Evolutionary conservation across 2,113 vertebrate genomes (phyloP), one percentile per base, ranked within the genome.

Genomic region (Cyanoliseus patagonus): DNA sequence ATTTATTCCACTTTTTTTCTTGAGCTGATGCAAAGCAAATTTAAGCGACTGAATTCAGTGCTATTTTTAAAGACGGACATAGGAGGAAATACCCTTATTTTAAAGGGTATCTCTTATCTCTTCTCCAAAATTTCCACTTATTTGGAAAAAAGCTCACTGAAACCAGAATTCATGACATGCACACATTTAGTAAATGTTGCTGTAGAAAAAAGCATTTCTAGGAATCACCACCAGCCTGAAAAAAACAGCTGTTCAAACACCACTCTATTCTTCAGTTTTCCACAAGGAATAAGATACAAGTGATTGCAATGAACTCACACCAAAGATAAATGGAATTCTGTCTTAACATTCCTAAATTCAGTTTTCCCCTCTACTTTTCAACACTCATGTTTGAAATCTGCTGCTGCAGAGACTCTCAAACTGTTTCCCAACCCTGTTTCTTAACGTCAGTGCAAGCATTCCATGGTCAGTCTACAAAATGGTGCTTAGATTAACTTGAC

Each of bases 401-500:
- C 73, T 69, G n/a, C 42, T 85, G 59, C 76, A 86, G 73, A 93
- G 79, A 41, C 57, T 76, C 66, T 72, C 88, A 72, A 91, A 96
- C 62, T 73, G 27, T 42, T 63, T 88, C 68, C 66, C 74, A 91
- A 62, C 76, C 23, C 64, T 53, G 19, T 31, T 90, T 41, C 74
- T 91, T 44, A 69, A 64, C 70, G 59, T 49, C 90, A 83, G 25
- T 6, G 8, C 68, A 80, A 80, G 75, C 15, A 7, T 53, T 92
- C 75, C 74, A 5, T 3, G 10, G 79, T 49, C 76, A 77, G 85
- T 73, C 74, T 61, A 62, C 73, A 84, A 82, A 33, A 55, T 33
- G 20, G 63, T 91, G 73, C 68, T 93, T 83, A 86, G 76, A 76
- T 88, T 88, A 55, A 62, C 83, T 77, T 77, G 80, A 88, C 90